These are phyloP conservation scores for Trachelus stipa DNA, from an alignment of 2,888 invertebrate species.

Conservation along the genomic window DNA sequence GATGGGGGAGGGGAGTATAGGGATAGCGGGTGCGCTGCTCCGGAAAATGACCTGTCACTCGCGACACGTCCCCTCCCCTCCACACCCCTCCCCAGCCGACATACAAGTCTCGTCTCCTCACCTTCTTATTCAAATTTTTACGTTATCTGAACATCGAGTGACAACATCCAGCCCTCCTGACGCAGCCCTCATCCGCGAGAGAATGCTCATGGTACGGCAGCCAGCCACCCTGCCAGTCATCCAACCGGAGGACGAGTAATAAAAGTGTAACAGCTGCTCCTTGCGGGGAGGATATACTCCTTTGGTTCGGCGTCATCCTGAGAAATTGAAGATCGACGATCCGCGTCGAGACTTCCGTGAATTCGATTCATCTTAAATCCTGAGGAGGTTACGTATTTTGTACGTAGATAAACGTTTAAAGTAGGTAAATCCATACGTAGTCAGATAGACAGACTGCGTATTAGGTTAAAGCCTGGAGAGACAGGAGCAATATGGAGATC, in stretches of 20 bases:
- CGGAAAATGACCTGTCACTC: constrained; percentile 66
- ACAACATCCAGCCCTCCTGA: constrained; percentile 18
- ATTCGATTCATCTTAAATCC: neutral
- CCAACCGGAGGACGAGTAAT: neutral
- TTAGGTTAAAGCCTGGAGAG: neutral
- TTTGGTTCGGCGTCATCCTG: neutral
- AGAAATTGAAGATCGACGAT: constrained; percentile 4
- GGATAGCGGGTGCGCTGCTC: constrained; percentile 54
- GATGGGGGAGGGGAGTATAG: constrained; percentile 33
- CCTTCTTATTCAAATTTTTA: constrained; percentile 36
- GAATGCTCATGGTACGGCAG: neutral
- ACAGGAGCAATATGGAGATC: neutral
- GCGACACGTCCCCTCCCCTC: constrained; percentile 53
- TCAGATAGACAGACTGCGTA: neutral
- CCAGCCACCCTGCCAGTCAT: neutral
- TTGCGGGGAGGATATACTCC: neutral
- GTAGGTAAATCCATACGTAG: neutral
- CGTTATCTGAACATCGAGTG: constrained; percentile 34
- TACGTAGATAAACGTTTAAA: neutral
- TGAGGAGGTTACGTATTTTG: neutral
- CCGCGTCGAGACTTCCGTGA: neutral
- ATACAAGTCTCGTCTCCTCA: constrained; percentile 29
- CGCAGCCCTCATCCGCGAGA: neutral
- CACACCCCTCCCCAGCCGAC: constrained; percentile 26
- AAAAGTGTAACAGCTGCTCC: neutral